A percentile compares a stretch with the other conserved stretches of the same genome.
Conservation (phyloP, 23 tunicate species). For the Trididemnum nubilum region DNA sequence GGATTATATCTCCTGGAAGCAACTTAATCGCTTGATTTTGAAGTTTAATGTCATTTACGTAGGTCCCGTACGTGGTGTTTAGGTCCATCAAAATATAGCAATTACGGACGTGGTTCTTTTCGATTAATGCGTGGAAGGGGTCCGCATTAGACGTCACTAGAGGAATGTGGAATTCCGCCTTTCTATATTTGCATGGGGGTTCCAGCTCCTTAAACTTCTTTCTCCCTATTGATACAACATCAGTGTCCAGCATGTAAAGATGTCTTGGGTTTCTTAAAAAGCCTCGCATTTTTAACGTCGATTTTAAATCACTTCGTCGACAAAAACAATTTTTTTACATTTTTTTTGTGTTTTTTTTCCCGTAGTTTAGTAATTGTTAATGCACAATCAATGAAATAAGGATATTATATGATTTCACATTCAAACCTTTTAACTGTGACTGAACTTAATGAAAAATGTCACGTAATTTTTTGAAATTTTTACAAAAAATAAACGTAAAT, state of each 20-base stretch:
- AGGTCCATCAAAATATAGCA: slow-evolving; percentile 62
- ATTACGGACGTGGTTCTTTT: slow-evolving; percentile 41
- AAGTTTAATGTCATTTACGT: slow-evolving; percentile 63
- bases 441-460: too few relatives aligned
- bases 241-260: slow-evolving; percentile 40
- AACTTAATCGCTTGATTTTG: slow-evolving; percentile 57
- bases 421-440: too few relatives aligned
- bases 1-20: slow-evolving; percentile 65
- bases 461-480: too few relatives aligned
- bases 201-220: background rate
- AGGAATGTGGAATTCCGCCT: slow-evolving; percentile 50
- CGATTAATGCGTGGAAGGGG: slow-evolving; percentile 68
- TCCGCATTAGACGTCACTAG: slow-evolving; percentile 36
- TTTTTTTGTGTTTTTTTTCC: too few relatives aligned
- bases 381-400: too few relatives aligned
- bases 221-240: slow-evolving; percentile 49
- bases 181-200: background rate
- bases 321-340: too few relatives aligned
- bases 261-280: slow-evolving; percentile 45
- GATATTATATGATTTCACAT: too few relatives aligned
- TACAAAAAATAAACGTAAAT: too few relatives aligned
- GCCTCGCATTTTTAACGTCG: slow-evolving; percentile 40
- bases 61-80: slow-evolving; percentile 71
- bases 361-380: too few relatives aligned
- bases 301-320: too few relatives aligned